Evolutionary conservation across 2,113 vertebrate species (phyloP).

Genomic region (Nycticebus coucang): DNA sequence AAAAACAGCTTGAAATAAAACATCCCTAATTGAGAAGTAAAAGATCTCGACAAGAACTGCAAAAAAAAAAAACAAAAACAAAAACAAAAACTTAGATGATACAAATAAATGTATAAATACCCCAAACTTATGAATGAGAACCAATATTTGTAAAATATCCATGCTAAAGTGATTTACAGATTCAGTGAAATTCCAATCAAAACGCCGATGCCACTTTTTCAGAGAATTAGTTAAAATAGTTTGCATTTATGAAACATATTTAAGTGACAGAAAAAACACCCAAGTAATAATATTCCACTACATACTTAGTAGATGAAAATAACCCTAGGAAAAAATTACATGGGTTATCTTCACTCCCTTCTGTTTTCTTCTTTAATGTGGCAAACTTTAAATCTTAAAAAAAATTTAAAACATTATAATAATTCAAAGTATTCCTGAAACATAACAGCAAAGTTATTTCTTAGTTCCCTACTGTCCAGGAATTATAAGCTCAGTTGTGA

Average conservation of each 20-base stretch:
- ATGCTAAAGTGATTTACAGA: too few species aligned
- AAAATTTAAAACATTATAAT: not conserved
- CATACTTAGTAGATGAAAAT: not conserved
- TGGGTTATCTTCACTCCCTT: not conserved
- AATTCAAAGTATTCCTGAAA: not conserved
- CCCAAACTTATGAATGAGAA: too few species aligned
- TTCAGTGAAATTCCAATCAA: too few species aligned
- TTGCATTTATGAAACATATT: not conserved
- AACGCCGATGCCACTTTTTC: too few species aligned
- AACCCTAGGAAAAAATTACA: not conserved
- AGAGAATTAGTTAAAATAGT: not conserved
- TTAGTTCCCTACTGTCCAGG: constrained; percentile 17
- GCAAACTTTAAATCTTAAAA: not conserved
- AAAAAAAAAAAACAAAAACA: too few species aligned
- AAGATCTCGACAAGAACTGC: too few species aligned
- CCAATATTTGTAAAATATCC: too few species aligned
- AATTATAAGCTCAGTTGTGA: constrained; percentile 21
- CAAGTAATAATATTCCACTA: not conserved
- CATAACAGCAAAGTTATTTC: constrained; percentile 18
- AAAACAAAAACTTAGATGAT: too few species aligned
- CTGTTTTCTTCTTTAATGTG: constrained; percentile 13
- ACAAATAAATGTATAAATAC: too few species aligned
- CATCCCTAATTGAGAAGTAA: too few species aligned
- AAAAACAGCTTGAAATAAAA: too few species aligned
- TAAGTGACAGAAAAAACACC: not conserved